Evolutionary conservation across 2,113 vertebrate species (phyloP).

Genomic region (Sapayoa aenigma): DNA sequence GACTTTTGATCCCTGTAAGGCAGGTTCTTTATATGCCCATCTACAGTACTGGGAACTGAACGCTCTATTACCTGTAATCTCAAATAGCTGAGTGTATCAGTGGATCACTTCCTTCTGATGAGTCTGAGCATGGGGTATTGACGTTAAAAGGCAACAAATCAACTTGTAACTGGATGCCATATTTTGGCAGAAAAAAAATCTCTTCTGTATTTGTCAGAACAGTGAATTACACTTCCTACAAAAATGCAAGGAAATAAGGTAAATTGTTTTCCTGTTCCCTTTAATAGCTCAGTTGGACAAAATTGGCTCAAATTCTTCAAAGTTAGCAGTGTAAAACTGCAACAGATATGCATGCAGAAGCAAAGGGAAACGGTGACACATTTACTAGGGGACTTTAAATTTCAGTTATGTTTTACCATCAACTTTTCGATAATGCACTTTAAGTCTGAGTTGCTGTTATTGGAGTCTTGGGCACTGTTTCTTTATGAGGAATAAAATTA

Average conservation of each 20-base stretch:
- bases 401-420: background rate
- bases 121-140: background rate
- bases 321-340: background rate
- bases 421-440: background rate
- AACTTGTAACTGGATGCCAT: background rate
- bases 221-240: background rate
- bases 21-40: background rate
- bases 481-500: background rate
- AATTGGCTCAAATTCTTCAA: background rate
- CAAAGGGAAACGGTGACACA: fast-evolving
- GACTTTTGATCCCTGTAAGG: background rate
- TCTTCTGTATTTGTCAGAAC: background rate
- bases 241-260: background rate
- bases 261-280: background rate
- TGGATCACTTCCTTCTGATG: background rate
- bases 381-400: background rate
- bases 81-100: background rate
- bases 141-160: background rate
- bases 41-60: background rate
- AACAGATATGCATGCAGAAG: fast-evolving
- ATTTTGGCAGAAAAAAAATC: background rate
- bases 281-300: background rate
- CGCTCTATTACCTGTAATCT: background rate
- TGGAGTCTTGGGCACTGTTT: background rate
- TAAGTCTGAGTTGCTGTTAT: background rate